Evolutionary conservation across 2,888 invertebrate genomes (phyloP).

Genomic region (Idaea dimidiata): DNA sequence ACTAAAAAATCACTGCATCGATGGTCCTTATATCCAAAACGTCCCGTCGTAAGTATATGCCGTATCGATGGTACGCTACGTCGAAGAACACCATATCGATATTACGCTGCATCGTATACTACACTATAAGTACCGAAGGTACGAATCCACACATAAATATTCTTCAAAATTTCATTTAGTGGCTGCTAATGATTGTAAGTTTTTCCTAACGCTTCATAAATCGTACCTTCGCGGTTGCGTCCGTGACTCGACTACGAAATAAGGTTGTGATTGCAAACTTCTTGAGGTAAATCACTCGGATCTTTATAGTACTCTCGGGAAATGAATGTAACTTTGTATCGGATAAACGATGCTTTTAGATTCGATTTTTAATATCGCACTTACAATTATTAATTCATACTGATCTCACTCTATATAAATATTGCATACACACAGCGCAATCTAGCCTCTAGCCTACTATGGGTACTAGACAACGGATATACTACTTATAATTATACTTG

Average conservation of each 20-base stretch:
- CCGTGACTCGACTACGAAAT: constrained; percentile 28
- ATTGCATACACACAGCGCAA: no score
- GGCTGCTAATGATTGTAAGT: constrained; percentile 2
- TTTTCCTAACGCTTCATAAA: constrained; percentile 12
- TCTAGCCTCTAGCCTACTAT: no score
- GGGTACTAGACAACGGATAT: no score
- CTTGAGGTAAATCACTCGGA: constrained; percentile 33
- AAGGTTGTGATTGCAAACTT: constrained; percentile 17
- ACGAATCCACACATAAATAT: background rate
- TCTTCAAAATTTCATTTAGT: background rate
- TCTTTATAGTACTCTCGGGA: constrained; percentile 28
- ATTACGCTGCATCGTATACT: no score
- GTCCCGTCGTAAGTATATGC: no score
- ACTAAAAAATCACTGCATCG: no score
- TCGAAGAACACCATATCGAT: no score
- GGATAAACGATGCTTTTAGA: constrained; percentile 8
- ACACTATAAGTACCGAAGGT: background rate
- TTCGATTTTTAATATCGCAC: constrained; percentile 7
- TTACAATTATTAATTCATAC: constrained; percentile 8
- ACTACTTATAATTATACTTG: no score
- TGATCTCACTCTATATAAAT: no score
- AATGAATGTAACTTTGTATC: constrained; percentile 11
- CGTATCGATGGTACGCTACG: no score
- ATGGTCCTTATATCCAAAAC: no score
- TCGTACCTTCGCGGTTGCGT: constrained; percentile 15